A percentile compares a stretch with the other conserved stretches of the same genome.
phyloP scores from a whole-genome alignment of 2,797 vertebrate genomes.

The Tapera naevia region DNA sequence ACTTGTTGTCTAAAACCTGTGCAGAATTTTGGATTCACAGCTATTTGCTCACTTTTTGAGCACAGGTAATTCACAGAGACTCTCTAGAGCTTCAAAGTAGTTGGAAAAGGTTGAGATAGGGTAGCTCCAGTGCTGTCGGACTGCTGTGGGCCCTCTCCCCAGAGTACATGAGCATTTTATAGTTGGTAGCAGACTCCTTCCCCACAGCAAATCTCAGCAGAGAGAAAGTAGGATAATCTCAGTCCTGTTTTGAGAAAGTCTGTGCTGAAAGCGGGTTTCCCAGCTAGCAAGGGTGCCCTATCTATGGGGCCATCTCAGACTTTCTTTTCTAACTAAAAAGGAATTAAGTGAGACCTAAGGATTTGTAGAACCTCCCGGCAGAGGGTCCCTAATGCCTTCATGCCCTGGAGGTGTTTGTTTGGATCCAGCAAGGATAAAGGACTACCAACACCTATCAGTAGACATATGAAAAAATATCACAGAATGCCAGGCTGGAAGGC shows the following conservation, averaged over 20 bases:
- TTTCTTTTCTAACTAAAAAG: slow-evolving; percentile 5
- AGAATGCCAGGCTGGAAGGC: no score
- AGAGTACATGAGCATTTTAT: neutral
- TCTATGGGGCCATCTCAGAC: slow-evolving; percentile 24
- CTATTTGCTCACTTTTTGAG: neutral
- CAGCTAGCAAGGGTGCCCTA: neutral
- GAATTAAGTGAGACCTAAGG: slow-evolving; percentile 13
- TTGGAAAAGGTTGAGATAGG: neutral
- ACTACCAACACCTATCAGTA: neutral
- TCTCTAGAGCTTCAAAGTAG: neutral
- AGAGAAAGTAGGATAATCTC: slow-evolving; percentile 35
- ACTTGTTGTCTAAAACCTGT: neutral
- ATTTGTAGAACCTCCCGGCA: neutral
- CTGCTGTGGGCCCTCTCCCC: neutral
- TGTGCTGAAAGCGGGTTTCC: neutral
- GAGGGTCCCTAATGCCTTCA: slow-evolving; percentile 23
- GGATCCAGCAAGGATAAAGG: neutral
- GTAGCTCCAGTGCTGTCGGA: neutral
- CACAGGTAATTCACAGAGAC: neutral
- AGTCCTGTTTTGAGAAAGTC: neutral
- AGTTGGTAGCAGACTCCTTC: fast-evolving
- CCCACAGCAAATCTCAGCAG: neutral
- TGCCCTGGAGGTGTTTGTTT: neutral
- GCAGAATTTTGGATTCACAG: neutral
- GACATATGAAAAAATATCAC: neutral